Conservation (phyloP, 2,888 invertebrate genomes). For the Phaonia tiefii region DNA sequence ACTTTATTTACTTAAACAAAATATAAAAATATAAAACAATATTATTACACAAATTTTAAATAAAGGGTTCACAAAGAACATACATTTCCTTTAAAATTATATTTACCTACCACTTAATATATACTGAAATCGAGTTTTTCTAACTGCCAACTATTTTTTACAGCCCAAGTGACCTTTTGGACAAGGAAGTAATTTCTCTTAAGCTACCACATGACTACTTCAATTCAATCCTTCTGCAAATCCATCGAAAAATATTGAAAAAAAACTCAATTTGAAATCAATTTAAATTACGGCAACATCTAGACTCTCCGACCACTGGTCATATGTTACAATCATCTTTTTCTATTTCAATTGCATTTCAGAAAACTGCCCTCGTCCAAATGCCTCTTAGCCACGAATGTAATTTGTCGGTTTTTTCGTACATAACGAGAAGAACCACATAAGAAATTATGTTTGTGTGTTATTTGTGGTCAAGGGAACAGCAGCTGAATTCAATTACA, state of each 20-base stretch:
- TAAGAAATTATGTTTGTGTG: conserved; percentile 24
- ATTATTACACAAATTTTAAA: no score
- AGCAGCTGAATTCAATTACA: conserved; percentile 70
- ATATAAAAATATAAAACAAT: no score
- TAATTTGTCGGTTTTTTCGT: conserved; percentile 46
- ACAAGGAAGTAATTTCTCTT: no score
- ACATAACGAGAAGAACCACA: conserved; percentile 45
- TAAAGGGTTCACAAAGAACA: no score
- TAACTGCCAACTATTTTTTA: no score
- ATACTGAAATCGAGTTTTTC: no score
- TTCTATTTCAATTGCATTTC: conserved; percentile 53
- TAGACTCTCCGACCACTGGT: not conserved
- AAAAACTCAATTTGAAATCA: conserved; percentile 58
- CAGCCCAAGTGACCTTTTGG: no score
- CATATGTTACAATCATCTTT: conserved; percentile 4
- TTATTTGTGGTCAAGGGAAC: conserved; percentile 68
- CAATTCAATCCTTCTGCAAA: no score
- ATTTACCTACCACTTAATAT: no score
- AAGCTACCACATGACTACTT: no score
- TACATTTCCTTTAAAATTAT: no score
- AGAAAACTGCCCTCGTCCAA: conserved; percentile 43
- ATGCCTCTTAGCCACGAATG: conserved; percentile 50
- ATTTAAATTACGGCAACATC: conserved; percentile 31
- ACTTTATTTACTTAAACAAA: no score
- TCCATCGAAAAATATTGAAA: not conserved